Percentiles rank a stretch among this genome's conserved stretches.
Evolutionary conservation across 2,113 vertebrate genomes (phyloP).

Genomic region (Bufo gargarizans): DNA sequence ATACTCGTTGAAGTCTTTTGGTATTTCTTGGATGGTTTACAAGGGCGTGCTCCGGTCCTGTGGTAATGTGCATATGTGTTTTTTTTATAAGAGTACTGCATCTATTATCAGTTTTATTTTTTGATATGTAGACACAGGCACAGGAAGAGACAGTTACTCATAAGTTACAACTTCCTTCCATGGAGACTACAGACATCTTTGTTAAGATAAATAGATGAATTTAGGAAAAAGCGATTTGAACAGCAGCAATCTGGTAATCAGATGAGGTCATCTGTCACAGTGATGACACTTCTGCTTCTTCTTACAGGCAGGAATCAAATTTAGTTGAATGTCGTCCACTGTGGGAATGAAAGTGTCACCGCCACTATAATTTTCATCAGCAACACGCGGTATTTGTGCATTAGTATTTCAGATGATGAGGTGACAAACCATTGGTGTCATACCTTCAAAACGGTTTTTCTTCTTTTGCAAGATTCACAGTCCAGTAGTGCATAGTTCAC

Average conservation of each 20-base stretch:
- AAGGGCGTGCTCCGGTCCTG: no score
- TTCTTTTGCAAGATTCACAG: not conserved
- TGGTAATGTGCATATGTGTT: no score
- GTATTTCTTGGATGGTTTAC: no score
- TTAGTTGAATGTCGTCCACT: conserved; percentile 15
- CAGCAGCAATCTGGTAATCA: conserved; percentile 29
- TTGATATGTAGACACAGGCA: no score
- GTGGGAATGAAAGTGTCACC: conserved; percentile 33
- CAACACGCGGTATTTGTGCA: not conserved
- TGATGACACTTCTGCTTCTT: conserved; percentile 35
- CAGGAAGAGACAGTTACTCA: conserved; percentile 3
- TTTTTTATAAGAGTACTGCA: no score
- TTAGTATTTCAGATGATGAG: not conserved
- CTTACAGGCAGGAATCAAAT: conserved; percentile 31
- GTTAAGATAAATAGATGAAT: conserved; percentile 25
- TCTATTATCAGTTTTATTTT: no score
- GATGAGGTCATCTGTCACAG: conserved; percentile 33
- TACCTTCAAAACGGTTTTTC: not conserved
- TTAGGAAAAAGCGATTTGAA: conserved; percentile 42
- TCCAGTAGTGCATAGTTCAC: not conserved
- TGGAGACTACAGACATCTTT: conserved; percentile 39
- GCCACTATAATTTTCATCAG: not conserved
- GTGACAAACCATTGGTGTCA: not conserved
- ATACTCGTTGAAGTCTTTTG: no score
- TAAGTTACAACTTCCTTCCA: not conserved